Conservation (phyloP, 23 tunicate species). For the Pegea sp. region DNA sequence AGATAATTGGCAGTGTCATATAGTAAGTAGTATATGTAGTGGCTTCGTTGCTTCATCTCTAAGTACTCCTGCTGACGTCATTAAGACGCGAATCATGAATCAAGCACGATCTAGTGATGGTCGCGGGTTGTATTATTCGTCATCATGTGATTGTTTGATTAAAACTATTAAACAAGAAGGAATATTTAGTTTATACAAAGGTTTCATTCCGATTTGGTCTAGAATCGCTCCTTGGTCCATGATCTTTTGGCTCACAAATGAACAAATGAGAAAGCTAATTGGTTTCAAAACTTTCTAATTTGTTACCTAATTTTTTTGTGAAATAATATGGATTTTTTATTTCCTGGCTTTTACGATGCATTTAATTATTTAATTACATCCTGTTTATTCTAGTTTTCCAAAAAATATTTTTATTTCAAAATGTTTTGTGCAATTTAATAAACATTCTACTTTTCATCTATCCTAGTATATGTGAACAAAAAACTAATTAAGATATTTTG, state of each 20-base stretch:
- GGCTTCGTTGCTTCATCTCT: slow-evolving; percentile 78
- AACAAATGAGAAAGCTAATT: slow-evolving; percentile 35
- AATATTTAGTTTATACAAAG: slow-evolving; percentile 74
- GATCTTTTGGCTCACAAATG: slow-evolving; percentile 74
- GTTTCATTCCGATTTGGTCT: slow-evolving; percentile 83
- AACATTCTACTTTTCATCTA: too few species aligned
- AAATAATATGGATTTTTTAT: too few species aligned
- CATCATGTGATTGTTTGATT: slow-evolving; percentile 55
- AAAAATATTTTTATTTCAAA: too few species aligned
- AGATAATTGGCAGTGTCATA: slow-evolving; percentile 48
- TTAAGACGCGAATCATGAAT: slow-evolving; percentile 96
- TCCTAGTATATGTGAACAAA: too few species aligned
- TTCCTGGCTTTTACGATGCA: too few species aligned
- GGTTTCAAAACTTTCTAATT: slow-evolving; percentile 28
- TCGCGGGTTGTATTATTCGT: slow-evolving; percentile 49
- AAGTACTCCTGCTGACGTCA: slow-evolving; percentile 95
- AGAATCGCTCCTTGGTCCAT: slow-evolving; percentile 96
- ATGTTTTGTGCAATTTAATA: too few species aligned
- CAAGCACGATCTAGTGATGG: slow-evolving; percentile 62
- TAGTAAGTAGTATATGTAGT: slow-evolving; percentile 35
- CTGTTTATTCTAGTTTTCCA: too few species aligned
- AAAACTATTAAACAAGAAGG: slow-evolving; percentile 76
- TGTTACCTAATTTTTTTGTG: too few species aligned
- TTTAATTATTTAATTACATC: too few species aligned
- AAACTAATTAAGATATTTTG: too few species aligned